Evolutionary conservation across 2,113 vertebrate genomes (phyloP).

Genomic region (Python bivittatus): DNA sequence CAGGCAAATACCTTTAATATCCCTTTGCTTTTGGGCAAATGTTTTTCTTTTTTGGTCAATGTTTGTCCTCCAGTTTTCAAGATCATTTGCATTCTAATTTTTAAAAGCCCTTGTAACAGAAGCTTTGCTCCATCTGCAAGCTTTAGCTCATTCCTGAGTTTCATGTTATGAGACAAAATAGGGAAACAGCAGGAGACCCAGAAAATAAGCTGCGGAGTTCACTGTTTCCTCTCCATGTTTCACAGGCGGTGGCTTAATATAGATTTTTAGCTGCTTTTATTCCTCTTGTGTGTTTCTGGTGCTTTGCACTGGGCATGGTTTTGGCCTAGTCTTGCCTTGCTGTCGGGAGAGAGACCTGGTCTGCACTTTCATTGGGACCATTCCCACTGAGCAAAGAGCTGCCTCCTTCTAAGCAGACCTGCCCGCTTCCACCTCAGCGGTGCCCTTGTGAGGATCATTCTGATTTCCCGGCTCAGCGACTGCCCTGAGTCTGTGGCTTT

Average conservation of each 20-base stretch:
- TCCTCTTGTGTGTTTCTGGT: background rate
- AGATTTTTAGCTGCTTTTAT: background rate
- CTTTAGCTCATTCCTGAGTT: background rate
- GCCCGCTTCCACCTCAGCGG: background rate
- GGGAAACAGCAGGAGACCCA: background rate
- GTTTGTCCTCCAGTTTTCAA: background rate
- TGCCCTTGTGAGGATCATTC: too few species aligned
- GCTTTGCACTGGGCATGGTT: background rate
- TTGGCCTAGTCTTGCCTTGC: background rate
- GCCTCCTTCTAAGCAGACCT: background rate
- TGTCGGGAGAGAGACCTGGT: background rate
- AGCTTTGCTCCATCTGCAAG: background rate
- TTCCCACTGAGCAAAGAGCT: background rate
- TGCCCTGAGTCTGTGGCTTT: background rate
- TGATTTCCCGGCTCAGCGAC: too few species aligned
- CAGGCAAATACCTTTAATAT: background rate
- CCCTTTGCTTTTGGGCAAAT: background rate
- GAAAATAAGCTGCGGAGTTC: background rate
- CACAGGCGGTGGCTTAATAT: background rate
- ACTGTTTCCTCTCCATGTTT: background rate
- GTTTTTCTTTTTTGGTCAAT: background rate
- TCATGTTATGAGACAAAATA: background rate
- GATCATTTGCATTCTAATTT: slow-evolving; percentile 22
- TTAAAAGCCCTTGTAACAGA: background rate
- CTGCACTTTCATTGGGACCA: background rate